A percentile compares a stretch with the other conserved stretches of the same genome.
Conservation (phyloP, 1,140 invertebrate species). For the Drosophila asahinai region DNA sequence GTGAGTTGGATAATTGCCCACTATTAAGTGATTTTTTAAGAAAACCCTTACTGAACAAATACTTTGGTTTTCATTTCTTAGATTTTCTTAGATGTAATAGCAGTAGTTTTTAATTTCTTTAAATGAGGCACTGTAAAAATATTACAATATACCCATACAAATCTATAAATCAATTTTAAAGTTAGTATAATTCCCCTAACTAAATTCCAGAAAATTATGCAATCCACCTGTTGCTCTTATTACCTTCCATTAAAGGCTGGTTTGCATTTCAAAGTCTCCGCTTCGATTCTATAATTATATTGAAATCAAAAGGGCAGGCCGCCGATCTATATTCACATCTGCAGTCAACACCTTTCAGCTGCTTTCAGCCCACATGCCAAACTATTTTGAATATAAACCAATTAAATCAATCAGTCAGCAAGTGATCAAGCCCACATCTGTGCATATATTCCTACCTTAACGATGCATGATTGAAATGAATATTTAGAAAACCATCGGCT, state of each 20-base stretch:
- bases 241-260: not conserved
- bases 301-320: constrained; percentile 19
- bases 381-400: constrained; percentile 12
- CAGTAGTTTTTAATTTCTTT: too few relatives aligned
- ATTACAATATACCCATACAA: too few relatives aligned
- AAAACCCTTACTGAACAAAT: not conserved
- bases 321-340: constrained; percentile 16
- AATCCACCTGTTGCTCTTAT: constrained; percentile 10
- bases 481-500: constrained; percentile 1
- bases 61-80: not conserved
- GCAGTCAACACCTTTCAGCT: constrained; percentile 39
- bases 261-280: constrained; percentile 21
- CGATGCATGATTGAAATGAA: not conserved
- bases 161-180: not conserved
- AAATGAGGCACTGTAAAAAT: too few relatives aligned
- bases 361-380: constrained; percentile 31
- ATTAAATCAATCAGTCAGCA: constrained; percentile 38
- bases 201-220: not conserved
- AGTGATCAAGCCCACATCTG: constrained; percentile 5
- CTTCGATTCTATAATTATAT: constrained; percentile 14
- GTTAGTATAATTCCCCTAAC: not conserved
- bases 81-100: too few relatives aligned
- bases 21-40: not conserved
- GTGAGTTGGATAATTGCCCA: not conserved
- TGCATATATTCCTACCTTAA: constrained; percentile 5